Evolutionary conservation across 2,113 vertebrate species (phyloP).

Genomic region (Podocnemis expansa): DNA sequence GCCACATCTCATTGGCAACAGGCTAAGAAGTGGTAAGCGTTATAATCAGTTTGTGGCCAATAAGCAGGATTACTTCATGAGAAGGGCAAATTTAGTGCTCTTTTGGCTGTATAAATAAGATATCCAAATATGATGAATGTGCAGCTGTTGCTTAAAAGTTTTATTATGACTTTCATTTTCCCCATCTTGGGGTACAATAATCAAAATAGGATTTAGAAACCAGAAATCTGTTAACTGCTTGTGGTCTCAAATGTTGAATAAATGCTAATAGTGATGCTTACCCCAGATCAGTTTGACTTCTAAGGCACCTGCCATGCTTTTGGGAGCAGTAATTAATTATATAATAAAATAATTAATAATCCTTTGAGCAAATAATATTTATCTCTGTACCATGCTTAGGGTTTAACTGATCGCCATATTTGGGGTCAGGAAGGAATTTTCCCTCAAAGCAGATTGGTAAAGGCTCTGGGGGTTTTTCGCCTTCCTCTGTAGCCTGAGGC

Average conservation of each 20-base stretch:
- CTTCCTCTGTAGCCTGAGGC: too few relatives aligned
- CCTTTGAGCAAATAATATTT: neutral
- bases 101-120: neutral
- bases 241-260: neutral
- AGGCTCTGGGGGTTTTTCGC: too few relatives aligned
- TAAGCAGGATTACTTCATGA: neutral
- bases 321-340: neutral
- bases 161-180: neutral
- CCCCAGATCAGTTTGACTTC: neutral
- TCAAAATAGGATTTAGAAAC: neutral
- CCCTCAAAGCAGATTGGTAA: too few relatives aligned
- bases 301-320: neutral
- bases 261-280: neutral
- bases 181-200: rapidly evolving
- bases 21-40: neutral
- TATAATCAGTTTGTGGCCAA: neutral
- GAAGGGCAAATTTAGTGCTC: neutral
- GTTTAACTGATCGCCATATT: too few relatives aligned
- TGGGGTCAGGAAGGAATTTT: too few relatives aligned
- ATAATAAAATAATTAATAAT: neutral
- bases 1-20: neutral
- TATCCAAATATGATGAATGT: neutral
- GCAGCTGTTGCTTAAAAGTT: neutral
- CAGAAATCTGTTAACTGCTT: neutral
- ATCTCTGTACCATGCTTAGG: neutral